Percentiles rank a stretch among this genome's conserved stretches.
Conservation (phyloP, 2,113 vertebrate species). For the Carettochelys insculpta region DNA sequence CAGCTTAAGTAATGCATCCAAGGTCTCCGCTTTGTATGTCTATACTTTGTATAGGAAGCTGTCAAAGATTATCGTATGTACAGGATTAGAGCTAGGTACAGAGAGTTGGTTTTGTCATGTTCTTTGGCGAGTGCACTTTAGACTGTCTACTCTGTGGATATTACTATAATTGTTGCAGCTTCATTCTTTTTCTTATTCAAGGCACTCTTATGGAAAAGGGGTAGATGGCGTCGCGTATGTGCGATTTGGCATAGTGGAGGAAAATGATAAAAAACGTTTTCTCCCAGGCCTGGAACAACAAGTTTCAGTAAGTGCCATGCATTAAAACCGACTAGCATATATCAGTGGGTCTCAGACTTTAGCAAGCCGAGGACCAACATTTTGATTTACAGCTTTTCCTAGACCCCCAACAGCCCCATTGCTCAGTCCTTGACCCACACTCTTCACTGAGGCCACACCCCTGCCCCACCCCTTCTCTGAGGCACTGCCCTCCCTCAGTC, state of each 20-base stretch:
- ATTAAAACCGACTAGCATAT: not conserved
- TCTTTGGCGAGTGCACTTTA: not conserved
- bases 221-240: constrained; percentile 72
- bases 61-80: not conserved
- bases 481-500: no score
- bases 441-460: no score
- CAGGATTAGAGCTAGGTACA: not conserved
- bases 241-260: constrained; percentile 71
- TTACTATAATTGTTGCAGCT: not conserved
- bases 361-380: no score
- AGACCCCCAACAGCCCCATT: no score
- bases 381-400: no score
- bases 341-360: no score
- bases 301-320: constrained; percentile 60
- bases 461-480: no score
- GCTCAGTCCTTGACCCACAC: no score
- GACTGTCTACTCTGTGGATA: not conserved
- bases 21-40: not conserved
- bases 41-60: not conserved
- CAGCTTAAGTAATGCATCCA: not conserved
- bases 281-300: constrained; percentile 74
- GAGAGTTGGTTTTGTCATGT: not conserved
- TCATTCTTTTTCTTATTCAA: constrained; percentile 30
- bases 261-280: constrained; percentile 57
- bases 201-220: constrained; percentile 76